Evolutionary conservation across 2,888 invertebrate genomes (phyloP).

Genomic region (Synergus umbraculus): DNA sequence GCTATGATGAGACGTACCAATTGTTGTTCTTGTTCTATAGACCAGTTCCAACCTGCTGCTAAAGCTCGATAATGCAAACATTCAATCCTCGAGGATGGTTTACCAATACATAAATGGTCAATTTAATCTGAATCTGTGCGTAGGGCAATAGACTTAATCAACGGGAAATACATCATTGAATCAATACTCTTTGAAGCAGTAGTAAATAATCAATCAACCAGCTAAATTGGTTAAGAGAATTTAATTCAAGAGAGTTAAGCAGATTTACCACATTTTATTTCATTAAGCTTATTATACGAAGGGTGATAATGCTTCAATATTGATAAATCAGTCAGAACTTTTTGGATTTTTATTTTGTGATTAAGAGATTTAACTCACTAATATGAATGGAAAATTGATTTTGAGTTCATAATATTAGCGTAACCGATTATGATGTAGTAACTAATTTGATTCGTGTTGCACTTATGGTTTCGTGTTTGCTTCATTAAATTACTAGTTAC

Average conservation of each 20-base stretch:
- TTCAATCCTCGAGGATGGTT: slow-evolving; percentile 14
- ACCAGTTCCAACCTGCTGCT: slow-evolving; percentile 26
- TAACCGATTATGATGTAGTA: neutral
- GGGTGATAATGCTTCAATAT: too few species aligned
- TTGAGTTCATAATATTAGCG: neutral
- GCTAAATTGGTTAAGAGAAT: neutral
- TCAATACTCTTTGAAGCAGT: neutral
- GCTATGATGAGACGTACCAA: slow-evolving; percentile 36
- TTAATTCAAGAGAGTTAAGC: neutral
- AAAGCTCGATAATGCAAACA: slow-evolving; percentile 25
- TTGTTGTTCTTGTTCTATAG: slow-evolving; percentile 26
- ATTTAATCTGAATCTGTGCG: neutral
- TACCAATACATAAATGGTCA: slow-evolving; percentile 5
- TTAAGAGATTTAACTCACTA: neutral
- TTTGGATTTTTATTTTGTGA: neutral
- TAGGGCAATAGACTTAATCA: slow-evolving; percentile 5
- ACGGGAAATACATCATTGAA: neutral
- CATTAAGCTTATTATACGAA: too few species aligned
- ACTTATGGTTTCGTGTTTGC: neutral
- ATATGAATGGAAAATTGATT: neutral
- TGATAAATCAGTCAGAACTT: too few species aligned
- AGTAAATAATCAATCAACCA: neutral
- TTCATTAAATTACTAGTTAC: slow-evolving; percentile 9
- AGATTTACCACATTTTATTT: too few species aligned
- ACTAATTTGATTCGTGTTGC: slow-evolving; percentile 1